These are phyloP conservation scores for Aporophyla nigra DNA, from an alignment of 2,888 invertebrate species.

Conservation along the genomic window DNA sequence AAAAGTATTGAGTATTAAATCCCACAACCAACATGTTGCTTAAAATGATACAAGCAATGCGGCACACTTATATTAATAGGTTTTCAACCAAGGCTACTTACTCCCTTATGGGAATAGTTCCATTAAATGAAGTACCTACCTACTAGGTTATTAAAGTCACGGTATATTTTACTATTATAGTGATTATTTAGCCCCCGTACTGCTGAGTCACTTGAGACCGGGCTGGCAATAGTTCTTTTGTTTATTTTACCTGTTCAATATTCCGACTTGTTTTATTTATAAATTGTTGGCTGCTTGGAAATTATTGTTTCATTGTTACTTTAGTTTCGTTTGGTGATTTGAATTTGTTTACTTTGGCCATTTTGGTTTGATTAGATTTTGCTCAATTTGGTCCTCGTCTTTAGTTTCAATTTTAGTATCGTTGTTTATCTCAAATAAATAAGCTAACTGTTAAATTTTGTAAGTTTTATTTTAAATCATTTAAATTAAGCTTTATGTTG, in stretches of 20 bases:
- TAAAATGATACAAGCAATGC: neutral
- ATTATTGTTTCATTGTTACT: slow-evolving; percentile 29
- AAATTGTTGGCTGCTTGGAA: slow-evolving; percentile 7
- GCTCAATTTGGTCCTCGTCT: neutral
- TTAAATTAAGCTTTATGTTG: neutral
- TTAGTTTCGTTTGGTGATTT: slow-evolving; percentile 2
- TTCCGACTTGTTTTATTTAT: slow-evolving; percentile 26
- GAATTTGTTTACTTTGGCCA: neutral
- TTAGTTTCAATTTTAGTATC: neutral
- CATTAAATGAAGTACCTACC: slow-evolving; percentile 19
- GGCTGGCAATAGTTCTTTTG: slow-evolving; percentile 39
- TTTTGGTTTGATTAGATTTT: neutral
- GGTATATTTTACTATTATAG: slow-evolving; percentile 27
- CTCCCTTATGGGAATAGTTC: slow-evolving; percentile 18
- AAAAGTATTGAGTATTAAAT: too few species aligned
- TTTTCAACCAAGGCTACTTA: slow-evolving; percentile 10
- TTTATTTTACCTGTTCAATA: slow-evolving; percentile 35
- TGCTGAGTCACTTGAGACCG: slow-evolving; percentile 40
- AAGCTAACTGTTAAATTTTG: neutral
- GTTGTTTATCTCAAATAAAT: neutral
- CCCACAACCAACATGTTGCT: neutral
- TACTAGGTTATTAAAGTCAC: slow-evolving; percentile 23
- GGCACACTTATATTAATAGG: neutral
- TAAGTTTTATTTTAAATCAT: neutral
- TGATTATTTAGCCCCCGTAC: slow-evolving; percentile 24